phyloP scores from a whole-genome alignment of 2,888 invertebrate genomes.

The Lasioglossum pauxillum region DNA sequence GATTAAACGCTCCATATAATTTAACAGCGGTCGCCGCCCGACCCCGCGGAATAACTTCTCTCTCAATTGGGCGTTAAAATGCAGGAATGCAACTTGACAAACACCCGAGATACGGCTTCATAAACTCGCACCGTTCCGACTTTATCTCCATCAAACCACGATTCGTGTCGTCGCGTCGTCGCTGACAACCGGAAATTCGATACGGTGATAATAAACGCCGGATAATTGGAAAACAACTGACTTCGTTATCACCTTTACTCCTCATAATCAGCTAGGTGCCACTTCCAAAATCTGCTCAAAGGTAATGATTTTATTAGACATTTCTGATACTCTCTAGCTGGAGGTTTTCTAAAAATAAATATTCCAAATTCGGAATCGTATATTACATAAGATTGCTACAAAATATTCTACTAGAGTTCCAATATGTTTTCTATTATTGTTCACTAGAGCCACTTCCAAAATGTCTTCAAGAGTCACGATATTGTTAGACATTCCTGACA shows the following conservation, averaged over 20 bases:
- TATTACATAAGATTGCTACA: too few relatives aligned
- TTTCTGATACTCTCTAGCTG: too few relatives aligned
- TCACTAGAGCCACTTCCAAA: too few relatives aligned
- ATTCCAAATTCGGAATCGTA: too few relatives aligned
- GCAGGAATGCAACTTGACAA: conserved; percentile 36
- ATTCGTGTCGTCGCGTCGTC: not conserved
- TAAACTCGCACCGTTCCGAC: not conserved
- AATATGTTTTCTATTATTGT: too few relatives aligned
- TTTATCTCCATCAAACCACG: not conserved
- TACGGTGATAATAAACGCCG: not conserved
- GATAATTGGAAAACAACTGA: not conserved
- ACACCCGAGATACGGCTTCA: conserved; percentile 20
- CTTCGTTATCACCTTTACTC: not conserved
- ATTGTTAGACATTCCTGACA: too few relatives aligned
- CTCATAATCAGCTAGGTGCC: not conserved
- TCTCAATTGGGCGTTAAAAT: conserved; percentile 46
- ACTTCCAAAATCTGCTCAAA: not conserved
- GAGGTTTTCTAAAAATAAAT: too few relatives aligned
- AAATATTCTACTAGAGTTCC: not conserved
- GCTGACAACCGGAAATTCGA: not conserved
- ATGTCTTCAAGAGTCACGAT: too few relatives aligned
- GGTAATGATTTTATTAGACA: too few relatives aligned
- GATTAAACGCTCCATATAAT: conserved; percentile 69
- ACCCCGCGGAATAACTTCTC: conserved; percentile 36
- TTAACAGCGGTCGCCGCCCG: conserved; percentile 47